phyloP scores from a whole-genome alignment of 1,140 invertebrate genomes.

The Luehdorfia chinensis region DNA sequence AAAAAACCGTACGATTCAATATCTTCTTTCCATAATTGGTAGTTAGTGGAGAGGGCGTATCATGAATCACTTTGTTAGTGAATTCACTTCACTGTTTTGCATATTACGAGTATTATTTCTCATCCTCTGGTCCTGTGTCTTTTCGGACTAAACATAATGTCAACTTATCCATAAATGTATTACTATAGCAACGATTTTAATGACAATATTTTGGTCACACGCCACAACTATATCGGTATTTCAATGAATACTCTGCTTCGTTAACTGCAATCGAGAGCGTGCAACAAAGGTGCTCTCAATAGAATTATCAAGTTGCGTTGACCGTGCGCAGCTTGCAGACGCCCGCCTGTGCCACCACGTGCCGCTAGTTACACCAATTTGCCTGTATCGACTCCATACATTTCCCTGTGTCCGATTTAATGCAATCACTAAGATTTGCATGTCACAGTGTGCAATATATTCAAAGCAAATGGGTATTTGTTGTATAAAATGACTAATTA shows the following conservation, averaged over 20 bases:
- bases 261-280: conserved; percentile 39
- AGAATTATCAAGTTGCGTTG: conserved; percentile 44
- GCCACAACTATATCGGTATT: neutral
- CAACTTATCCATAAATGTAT: too few relatives aligned
- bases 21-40: too few relatives aligned
- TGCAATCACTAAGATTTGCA: conserved; percentile 72
- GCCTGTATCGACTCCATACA: conserved; percentile 43
- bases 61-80: too few relatives aligned
- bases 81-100: too few relatives aligned
- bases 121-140: too few relatives aligned
- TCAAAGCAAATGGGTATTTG: too few relatives aligned
- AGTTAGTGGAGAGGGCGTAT: too few relatives aligned
- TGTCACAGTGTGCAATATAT: conserved; percentile 59
- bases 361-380: conserved; percentile 60
- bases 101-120: too few relatives aligned
- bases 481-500: too few relatives aligned
- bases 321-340: conserved; percentile 30
- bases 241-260: conserved; percentile 21
- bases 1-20: too few relatives aligned
- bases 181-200: too few relatives aligned
- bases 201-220: neutral
- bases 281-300: conserved; percentile 50
- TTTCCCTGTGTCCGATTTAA: conserved; percentile 61
- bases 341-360: conserved; percentile 33
- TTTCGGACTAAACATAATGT: too few relatives aligned